phyloP scores from a whole-genome alignment of 2,888 invertebrate species.

The Melitaea athalia region DNA sequence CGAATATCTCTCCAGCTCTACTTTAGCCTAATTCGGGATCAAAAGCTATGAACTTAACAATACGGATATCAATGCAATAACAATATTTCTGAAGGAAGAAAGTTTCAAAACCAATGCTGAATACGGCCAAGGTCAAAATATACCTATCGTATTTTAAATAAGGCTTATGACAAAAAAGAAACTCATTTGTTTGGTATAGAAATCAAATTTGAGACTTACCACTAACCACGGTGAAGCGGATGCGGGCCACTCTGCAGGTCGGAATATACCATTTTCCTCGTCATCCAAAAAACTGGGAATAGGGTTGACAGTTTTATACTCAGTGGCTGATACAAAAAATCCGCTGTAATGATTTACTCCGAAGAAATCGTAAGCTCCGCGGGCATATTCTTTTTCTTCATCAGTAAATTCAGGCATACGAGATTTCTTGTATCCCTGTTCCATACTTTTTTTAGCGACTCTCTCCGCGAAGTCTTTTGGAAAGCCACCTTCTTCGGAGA shows the following conservation, averaged over 20 bases:
- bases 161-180: no score
- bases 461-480: conserved; percentile 71
- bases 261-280: conserved; percentile 54
- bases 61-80: no score
- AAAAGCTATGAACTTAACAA: no score
- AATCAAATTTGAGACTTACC: conserved; percentile 45
- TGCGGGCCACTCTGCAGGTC: conserved; percentile 47
- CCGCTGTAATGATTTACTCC: conserved; percentile 87
- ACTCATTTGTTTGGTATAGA: not conserved
- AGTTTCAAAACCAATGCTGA: no score
- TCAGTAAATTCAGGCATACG: conserved; percentile 52
- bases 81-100: no score
- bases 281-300: conserved; percentile 56
- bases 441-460: conserved; percentile 60
- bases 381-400: conserved; percentile 52
- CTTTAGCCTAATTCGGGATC: no score
- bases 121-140: no score
- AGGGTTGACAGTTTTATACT: conserved; percentile 39
- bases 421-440: conserved; percentile 52
- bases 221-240: conserved; percentile 48
- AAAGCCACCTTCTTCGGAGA: conserved; percentile 76
- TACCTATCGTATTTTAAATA: no score
- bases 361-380: conserved; percentile 64
- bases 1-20: no score
- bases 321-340: conserved; percentile 48